A percentile compares a stretch with the other conserved stretches of the same genome.
These are phyloP conservation scores for Drosophila conformis DNA, from an alignment of 2,888 invertebrate genomes.

Conservation along the genomic window DNA sequence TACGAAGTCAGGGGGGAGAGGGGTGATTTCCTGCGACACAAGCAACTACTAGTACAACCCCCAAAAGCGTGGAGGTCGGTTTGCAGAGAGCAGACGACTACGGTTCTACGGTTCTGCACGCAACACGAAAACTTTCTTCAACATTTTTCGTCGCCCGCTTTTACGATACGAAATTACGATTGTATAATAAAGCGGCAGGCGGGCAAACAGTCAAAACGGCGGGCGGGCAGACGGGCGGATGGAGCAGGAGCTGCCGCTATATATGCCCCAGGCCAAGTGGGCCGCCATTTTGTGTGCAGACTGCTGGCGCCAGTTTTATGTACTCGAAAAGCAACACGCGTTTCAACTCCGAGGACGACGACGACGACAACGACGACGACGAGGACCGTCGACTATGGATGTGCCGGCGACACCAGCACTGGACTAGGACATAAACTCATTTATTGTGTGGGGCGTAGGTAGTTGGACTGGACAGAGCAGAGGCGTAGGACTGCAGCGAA, in stretches of 20 bases:
- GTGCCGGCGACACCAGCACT: constrained; percentile 56
- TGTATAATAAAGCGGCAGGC: constrained; percentile 71
- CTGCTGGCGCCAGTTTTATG: constrained; percentile 77
- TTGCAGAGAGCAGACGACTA: constrained; percentile 8
- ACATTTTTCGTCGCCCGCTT: constrained; percentile 73
- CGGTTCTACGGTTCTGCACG: constrained; percentile 59
- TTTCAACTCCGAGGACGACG: constrained; percentile 31
- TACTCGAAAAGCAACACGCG: constrained; percentile 77
- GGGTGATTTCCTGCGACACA: not conserved
- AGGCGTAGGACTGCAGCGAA: not conserved
- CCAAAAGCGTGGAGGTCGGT: not conserved
- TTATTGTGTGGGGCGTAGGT: constrained; percentile 70
- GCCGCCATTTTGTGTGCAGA: constrained; percentile 79
- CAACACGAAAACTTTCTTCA: constrained; percentile 75
- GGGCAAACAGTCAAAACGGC: not conserved
- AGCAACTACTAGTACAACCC: not conserved
- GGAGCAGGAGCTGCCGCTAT: constrained; percentile 17
- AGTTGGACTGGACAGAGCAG: constrained; percentile 20
- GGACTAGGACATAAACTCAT: constrained; percentile 78
- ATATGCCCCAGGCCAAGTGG: constrained; percentile 61
- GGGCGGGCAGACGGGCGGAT: not conserved
- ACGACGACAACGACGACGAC: constrained; percentile 27
- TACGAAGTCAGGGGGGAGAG: not conserved
- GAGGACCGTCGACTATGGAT: constrained; percentile 45
- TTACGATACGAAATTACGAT: constrained; percentile 77